Evolutionary conservation across 2,797 vertebrate genomes (phyloP).

Genomic region (Ataeniobius toweri): DNA sequence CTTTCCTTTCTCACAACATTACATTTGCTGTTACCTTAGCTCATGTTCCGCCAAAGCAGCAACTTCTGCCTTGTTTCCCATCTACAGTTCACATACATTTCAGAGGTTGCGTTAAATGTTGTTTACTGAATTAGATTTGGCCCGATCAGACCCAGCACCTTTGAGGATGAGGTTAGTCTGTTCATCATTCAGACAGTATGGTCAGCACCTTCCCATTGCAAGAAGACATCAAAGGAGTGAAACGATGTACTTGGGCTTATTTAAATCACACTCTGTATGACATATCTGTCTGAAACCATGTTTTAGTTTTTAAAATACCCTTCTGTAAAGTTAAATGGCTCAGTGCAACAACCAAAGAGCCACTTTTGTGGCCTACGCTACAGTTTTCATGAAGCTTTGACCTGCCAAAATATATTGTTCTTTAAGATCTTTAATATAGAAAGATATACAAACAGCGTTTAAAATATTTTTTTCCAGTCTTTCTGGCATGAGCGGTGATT

Average conservation of each 20-base stretch:
- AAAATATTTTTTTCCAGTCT: neutral
- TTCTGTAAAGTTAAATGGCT: neutral
- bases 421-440: neutral
- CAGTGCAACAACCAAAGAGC: neutral
- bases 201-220: slow-evolving; percentile 33
- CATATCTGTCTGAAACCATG: neutral
- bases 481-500: neutral
- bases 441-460: neutral
- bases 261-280: slow-evolving; percentile 17
- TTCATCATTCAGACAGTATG: slow-evolving; percentile 58
- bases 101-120: slow-evolving; percentile 36
- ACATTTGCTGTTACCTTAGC: slow-evolving; percentile 43
- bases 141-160: slow-evolving; percentile 33
- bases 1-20: slow-evolving; percentile 45
- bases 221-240: slow-evolving; percentile 39
- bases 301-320: neutral
- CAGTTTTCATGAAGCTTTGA: neutral
- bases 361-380: too few species aligned
- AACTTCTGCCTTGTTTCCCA: slow-evolving; percentile 32
- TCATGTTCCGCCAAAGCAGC: slow-evolving; percentile 29
- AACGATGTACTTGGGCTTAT: slow-evolving; percentile 39
- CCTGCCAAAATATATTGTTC: neutral
- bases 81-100: slow-evolving; percentile 20
- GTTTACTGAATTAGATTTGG: slow-evolving; percentile 56
- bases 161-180: slow-evolving; percentile 56